Percentiles rank a stretch among this genome's conserved stretches.
Evolutionary conservation across 2,797 vertebrate genomes (phyloP).

Genomic region (Microctenopoma stevenorrisi): DNA sequence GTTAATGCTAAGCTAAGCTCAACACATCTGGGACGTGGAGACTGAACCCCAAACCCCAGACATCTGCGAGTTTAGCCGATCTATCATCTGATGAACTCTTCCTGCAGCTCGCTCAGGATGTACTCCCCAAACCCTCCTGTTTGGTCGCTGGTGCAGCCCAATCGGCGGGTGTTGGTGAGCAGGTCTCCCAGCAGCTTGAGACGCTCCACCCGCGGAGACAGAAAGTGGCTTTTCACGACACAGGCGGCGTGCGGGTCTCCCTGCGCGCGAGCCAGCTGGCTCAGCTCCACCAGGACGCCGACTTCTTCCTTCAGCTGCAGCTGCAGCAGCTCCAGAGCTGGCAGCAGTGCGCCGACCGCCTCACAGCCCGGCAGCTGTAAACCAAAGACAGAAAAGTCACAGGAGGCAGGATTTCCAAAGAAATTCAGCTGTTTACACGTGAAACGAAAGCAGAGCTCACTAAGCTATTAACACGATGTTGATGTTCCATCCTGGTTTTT

Average conservation of each 20-base stretch:
- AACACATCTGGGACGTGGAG: too few relatives aligned
- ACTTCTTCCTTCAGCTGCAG: constrained; percentile 81
- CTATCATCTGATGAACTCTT: constrained; percentile 62
- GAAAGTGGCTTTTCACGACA: constrained; percentile 77
- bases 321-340: constrained; percentile 81
- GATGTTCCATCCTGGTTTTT: too few relatives aligned
- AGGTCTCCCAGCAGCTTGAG: constrained; percentile 83
- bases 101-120: constrained; percentile 80
- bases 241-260: constrained; percentile 64
- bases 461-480: too few relatives aligned
- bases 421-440: too few relatives aligned
- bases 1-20: too few relatives aligned
- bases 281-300: constrained; percentile 79
- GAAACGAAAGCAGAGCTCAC: too few relatives aligned
- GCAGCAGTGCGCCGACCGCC: constrained; percentile 63
- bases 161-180: constrained; percentile 76
- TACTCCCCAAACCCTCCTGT: constrained; percentile 80
- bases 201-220: constrained; percentile 74
- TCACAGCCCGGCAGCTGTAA: constrained; percentile 79
- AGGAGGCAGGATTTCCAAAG: background rate
- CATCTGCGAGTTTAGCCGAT: too few relatives aligned
- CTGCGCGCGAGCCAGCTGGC: constrained; percentile 66
- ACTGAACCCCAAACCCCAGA: too few relatives aligned
- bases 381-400: background rate
- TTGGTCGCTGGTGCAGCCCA: constrained; percentile 76